A percentile compares a stretch with the other conserved stretches of the same genome.
Conservation (phyloP, 2,113 vertebrate genomes). For the Hipposideros armiger region DNA sequence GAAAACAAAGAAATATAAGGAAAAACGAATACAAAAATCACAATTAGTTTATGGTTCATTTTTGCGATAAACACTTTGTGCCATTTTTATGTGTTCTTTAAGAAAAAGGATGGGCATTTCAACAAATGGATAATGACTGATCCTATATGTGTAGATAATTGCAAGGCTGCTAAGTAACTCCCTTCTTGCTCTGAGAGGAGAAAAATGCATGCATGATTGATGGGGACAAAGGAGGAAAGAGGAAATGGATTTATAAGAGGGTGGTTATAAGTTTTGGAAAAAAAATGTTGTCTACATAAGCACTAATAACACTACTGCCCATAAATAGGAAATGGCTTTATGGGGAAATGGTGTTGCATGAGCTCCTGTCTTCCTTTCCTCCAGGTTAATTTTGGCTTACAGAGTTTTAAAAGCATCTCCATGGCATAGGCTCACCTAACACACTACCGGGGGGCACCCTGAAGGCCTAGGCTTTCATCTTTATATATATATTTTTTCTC, state of each 20-base stretch:
- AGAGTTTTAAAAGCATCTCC: not conserved
- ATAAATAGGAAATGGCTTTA: not conserved
- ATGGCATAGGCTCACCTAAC: rapidly evolving
- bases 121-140: not conserved
- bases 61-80: not conserved
- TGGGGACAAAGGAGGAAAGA: not conserved
- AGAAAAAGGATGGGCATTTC: not conserved
- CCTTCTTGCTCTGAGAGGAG: not conserved
- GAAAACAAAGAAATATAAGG: not conserved
- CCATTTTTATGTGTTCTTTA: not conserved
- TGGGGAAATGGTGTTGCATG: not conserved
- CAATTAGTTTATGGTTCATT: not conserved
- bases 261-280: not conserved
- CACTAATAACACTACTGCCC: not conserved
- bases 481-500: not conserved
- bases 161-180: not conserved
- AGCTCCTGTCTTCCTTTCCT: not conserved
- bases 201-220: not conserved
- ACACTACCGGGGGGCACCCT: rapidly evolving
- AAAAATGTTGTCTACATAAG: not conserved
- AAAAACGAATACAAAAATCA: not conserved
- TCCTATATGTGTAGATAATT: not conserved
- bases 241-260: constrained; percentile 26
- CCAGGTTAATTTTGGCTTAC: not conserved
- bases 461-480: not conserved